Conservation (phyloP, 2,797 vertebrate genomes). For the Pelobates cultripes region DNA sequence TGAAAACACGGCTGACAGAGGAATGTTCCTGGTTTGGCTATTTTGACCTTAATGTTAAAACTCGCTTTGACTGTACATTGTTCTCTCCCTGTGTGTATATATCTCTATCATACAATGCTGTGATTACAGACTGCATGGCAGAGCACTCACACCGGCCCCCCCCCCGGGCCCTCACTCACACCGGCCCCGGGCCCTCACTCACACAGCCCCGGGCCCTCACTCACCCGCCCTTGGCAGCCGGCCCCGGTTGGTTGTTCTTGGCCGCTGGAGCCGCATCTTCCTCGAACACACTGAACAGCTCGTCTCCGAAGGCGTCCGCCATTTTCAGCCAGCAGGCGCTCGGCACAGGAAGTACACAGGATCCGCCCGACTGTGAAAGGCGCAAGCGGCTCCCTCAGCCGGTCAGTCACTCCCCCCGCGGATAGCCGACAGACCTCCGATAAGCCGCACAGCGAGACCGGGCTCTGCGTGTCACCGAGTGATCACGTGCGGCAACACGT, state of each 20-base stretch:
- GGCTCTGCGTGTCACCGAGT: not conserved
- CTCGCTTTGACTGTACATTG: no score
- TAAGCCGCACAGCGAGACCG: fast-evolving
- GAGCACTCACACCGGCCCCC: no score
- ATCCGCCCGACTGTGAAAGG: no score
- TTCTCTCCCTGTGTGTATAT: no score
- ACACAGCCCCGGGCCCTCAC: not conserved
- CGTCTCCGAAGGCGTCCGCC: conserved; percentile 92
- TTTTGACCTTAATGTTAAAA: no score
- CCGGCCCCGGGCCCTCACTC: not conserved
- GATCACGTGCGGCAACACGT: not conserved
- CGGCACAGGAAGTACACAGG: not conserved
- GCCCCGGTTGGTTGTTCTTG: conserved; percentile 1
- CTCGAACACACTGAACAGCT: conserved; percentile 94
- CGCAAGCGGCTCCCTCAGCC: not conserved
- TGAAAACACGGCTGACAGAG: no score
- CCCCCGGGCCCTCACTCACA: conserved; percentile 65
- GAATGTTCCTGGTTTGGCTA: no score
- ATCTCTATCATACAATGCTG: no score
- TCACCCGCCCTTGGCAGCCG: conserved; percentile 71
- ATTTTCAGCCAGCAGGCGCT: conserved; percentile 66
- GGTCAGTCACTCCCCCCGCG: not conserved
- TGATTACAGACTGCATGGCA: no score
- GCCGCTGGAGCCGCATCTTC: conserved; percentile 73
- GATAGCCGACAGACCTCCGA: not conserved